Conservation (phyloP, 2,797 vertebrate genomes). For the Lophotriccus pileatus region DNA sequence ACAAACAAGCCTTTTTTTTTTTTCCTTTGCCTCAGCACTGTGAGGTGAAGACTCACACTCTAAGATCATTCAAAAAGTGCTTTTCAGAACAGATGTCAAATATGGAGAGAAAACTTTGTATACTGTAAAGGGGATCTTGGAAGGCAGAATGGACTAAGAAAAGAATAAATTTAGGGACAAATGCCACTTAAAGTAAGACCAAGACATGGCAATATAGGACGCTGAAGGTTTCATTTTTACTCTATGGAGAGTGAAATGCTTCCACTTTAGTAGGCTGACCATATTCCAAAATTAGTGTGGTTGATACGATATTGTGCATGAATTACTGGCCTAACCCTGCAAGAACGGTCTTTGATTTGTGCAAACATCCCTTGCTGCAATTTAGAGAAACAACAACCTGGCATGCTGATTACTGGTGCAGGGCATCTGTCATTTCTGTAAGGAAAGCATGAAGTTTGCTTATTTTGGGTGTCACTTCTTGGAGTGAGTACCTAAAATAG, state of each 20-base stretch:
- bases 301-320: constrained; percentile 12
- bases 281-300: constrained; percentile 19
- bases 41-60: constrained; percentile 19
- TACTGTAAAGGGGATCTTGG: constrained; percentile 1
- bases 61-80: constrained; percentile 58
- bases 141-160: neutral
- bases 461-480: constrained; percentile 55
- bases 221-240: constrained; percentile 49
- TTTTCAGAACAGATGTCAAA: constrained; percentile 46
- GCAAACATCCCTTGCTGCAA: constrained; percentile 69
- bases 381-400: constrained; percentile 70
- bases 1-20: neutral
- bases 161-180: constrained; percentile 46
- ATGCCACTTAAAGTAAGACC: constrained; percentile 54
- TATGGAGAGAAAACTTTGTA: constrained; percentile 34
- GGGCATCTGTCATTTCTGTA: constrained; percentile 37
- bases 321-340: constrained; percentile 65
- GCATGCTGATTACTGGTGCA: constrained; percentile 10
- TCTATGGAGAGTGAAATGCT: constrained; percentile 61
- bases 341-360: constrained; percentile 66
- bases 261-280: constrained; percentile 51
- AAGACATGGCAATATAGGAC: constrained; percentile 34
- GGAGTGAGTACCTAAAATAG: constrained; percentile 52
- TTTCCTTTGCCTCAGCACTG: constrained; percentile 7
- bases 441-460: constrained; percentile 46